Conservation (phyloP, 1,140 invertebrate species). For the Drosophila watanabei region DNA sequence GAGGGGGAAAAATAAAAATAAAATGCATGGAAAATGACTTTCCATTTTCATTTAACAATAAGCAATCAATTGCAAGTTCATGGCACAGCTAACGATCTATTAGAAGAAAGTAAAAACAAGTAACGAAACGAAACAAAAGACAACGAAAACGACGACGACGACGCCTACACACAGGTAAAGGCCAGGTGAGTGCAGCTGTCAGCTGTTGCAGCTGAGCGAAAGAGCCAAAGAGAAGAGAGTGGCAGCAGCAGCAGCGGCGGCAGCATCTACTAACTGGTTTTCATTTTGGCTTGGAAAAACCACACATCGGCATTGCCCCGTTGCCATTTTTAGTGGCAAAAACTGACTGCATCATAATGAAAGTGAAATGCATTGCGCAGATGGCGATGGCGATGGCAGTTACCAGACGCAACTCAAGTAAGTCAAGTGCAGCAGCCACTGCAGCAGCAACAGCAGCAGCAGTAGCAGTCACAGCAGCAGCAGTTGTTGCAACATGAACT, state of each 20-base stretch:
- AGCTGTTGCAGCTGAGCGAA: conserved; percentile 67
- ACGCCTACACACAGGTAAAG: conserved; percentile 50
- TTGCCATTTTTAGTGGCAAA: conserved; percentile 83
- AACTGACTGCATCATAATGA: conserved; percentile 83
- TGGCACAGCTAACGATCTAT: conserved; percentile 82
- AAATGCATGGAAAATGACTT: conserved; percentile 77
- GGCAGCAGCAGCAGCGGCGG: conserved; percentile 45
- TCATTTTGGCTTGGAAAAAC: conserved; percentile 82
- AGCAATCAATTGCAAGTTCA: conserved; percentile 83
- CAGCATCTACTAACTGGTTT: conserved; percentile 68
- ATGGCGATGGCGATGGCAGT: conserved; percentile 74
- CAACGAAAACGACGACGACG: conserved; percentile 19
- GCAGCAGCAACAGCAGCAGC: conserved; percentile 52
- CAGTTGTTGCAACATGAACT: conserved; percentile 62
- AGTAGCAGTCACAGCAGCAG: conserved; percentile 25
- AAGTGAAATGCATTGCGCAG: conserved; percentile 83
- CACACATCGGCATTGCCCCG: conserved; percentile 75
- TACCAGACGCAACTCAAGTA: conserved; percentile 67
- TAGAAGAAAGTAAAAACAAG: conserved; percentile 84
- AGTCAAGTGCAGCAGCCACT: conserved; percentile 74
- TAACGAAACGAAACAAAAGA: conserved; percentile 66
- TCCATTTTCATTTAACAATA: conserved; percentile 84
- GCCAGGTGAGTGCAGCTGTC: conserved; percentile 74
- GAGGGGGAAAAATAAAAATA: conserved; percentile 21
- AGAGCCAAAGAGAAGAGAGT: conserved; percentile 18